Percentiles rank a stretch among this genome's conserved stretches.
These are phyloP conservation scores for Hydropsyche betteni DNA, from an alignment of 2,888 invertebrate genomes.

Conservation along the genomic window DNA sequence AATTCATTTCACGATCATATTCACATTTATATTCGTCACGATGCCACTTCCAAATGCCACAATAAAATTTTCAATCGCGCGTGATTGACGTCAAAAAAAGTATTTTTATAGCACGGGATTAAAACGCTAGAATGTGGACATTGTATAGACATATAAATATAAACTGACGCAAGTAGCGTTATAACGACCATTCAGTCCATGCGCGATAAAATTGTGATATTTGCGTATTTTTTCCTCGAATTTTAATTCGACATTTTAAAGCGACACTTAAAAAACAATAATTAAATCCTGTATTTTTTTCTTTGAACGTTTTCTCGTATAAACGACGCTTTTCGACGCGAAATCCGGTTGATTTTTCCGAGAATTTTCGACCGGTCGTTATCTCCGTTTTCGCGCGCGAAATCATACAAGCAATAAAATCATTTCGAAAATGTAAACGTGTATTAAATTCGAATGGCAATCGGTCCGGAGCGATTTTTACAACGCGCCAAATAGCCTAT, in stretches of 20 bases:
- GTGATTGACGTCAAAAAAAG: slow-evolving; percentile 4
- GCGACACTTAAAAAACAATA: neutral
- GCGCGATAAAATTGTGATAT: no score
- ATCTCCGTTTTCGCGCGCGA: neutral
- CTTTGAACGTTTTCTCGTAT: neutral
- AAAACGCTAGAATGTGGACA: neutral
- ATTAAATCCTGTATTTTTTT: neutral
- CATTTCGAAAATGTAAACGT: neutral
- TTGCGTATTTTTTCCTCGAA: no score
- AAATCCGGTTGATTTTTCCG: slow-evolving; percentile 22
- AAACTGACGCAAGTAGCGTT: no score
- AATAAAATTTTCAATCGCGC: neutral
- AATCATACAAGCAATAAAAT: slow-evolving; percentile 18
- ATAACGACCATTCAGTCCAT: no score
- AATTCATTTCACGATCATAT: neutral
- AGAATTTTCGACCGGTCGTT: slow-evolving; percentile 10
- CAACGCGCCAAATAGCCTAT: no score
- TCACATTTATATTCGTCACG: neutral
- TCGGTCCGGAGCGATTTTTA: no score
- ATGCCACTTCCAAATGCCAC: neutral
- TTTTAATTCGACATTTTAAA: no score
- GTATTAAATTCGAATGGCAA: no score
- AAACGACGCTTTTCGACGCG: neutral
- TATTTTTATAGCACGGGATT: neutral
- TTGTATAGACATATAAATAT: no score